phyloP scores from a whole-genome alignment of 2,888 invertebrate genomes.

The Himalopsyche japonica region DNA sequence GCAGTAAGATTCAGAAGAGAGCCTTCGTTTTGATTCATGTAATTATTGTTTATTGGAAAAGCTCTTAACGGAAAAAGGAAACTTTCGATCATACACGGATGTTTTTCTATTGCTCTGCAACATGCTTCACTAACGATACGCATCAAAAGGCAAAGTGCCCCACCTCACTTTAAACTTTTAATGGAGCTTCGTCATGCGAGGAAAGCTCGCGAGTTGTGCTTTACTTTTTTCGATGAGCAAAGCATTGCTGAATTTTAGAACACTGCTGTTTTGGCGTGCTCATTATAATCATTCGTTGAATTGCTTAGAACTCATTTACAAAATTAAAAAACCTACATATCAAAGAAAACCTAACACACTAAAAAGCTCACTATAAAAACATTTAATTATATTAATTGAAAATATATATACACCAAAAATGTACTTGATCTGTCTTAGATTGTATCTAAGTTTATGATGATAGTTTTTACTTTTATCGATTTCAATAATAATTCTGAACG shows the following conservation, averaged over 20 bases:
- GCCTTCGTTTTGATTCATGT: neutral
- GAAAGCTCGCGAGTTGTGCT: neutral
- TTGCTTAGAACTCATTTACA: neutral
- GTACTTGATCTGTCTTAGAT: too few species aligned
- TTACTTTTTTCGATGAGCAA: neutral
- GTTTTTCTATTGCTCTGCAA: conserved; percentile 14
- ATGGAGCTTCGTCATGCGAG: conserved; percentile 30
- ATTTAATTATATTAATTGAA: too few species aligned
- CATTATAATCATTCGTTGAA: neutral
- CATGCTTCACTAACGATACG: conserved; percentile 12
- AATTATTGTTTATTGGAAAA: conserved; percentile 28
- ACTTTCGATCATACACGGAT: conserved; percentile 28
- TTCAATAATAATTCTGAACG: too few species aligned
- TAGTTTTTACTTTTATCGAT: too few species aligned
- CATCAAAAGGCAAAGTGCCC: conserved; percentile 16
- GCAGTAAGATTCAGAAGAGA: neutral
- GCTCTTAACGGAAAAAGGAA: conserved; percentile 24
- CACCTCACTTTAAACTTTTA: conserved; percentile 27
- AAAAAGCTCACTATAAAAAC: too few species aligned
- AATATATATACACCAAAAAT: too few species aligned
- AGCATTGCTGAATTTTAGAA: neutral
- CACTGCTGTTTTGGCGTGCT: neutral
- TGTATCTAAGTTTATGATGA: too few species aligned
- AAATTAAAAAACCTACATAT: neutral
- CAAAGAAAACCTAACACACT: neutral